A percentile compares a stretch with the other conserved stretches of the same genome.
Evolutionary conservation across 2,113 vertebrate species (phyloP).

Genomic region (Pardalotus punctatus): DNA sequence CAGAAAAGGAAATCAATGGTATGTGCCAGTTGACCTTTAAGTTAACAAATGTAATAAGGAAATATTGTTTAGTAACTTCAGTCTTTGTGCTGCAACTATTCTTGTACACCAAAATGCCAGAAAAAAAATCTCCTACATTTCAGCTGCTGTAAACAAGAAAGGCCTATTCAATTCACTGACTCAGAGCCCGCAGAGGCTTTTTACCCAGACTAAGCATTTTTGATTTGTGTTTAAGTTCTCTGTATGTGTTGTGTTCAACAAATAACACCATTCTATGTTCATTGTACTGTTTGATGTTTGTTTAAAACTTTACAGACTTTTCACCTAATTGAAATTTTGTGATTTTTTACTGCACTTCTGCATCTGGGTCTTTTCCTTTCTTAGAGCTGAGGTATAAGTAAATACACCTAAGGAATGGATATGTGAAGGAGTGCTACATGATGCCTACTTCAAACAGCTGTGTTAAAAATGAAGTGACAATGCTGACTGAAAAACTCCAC

Average conservation of each 20-base stretch:
- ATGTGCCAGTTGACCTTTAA: conserved; percentile 62
- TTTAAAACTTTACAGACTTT: neutral
- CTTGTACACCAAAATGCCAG: neutral
- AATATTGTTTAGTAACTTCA: neutral
- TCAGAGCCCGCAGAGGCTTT: neutral
- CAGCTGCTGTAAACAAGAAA: neutral
- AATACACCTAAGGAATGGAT: neutral
- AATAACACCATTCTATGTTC: neutral
- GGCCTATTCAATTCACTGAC: neutral
- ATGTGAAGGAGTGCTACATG: neutral
- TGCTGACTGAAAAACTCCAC: neutral
- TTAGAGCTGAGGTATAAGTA: neutral
- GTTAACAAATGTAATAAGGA: neutral
- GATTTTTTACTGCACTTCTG: neutral
- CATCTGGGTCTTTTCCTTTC: neutral
- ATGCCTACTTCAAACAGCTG: neutral
- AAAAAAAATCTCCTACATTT: neutral
- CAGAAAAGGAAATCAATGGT: conserved; percentile 56
- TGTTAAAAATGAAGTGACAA: neutral
- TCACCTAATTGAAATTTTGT: neutral
- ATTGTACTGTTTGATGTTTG: neutral
- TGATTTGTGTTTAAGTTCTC: neutral
- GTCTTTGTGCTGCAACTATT: neutral
- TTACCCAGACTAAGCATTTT: neutral
- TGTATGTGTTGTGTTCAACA: neutral